Evolutionary conservation across 2,797 vertebrate genomes (phyloP).

Genomic region (Chelidonichthys spinosus): DNA sequence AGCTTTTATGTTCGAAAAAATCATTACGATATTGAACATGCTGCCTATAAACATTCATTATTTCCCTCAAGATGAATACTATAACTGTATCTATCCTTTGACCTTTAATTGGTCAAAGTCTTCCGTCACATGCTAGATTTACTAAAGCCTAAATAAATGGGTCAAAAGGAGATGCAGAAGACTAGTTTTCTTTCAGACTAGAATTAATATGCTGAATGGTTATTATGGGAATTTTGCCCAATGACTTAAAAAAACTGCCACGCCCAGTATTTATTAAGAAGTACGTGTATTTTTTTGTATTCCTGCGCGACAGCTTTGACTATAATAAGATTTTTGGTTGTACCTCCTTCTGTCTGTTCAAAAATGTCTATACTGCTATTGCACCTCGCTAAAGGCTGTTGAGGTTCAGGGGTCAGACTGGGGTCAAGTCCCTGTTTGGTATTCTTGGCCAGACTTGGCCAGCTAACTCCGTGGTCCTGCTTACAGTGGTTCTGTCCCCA

Average conservation of each 20-base stretch:
- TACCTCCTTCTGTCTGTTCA: too few species aligned
- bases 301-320: too few species aligned
- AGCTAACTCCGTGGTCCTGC: slow-evolving; percentile 39
- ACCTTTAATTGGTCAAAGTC: background rate
- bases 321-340: too few species aligned
- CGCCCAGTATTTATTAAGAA: background rate
- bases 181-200: background rate
- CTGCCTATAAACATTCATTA: background rate
- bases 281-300: background rate
- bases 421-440: slow-evolving; percentile 61
- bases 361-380: background rate
- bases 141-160: background rate
- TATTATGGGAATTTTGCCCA: background rate
- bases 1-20: background rate
- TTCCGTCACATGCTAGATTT: background rate
- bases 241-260: background rate
- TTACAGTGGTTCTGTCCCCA: slow-evolving; percentile 50
- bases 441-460: slow-evolving; percentile 55
- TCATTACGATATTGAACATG: background rate
- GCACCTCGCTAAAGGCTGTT: slow-evolving; percentile 25
- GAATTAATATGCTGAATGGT: background rate
- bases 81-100: too few species aligned
- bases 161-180: background rate
- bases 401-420: slow-evolving; percentile 57
- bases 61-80: too few species aligned